A percentile compares a stretch with the other conserved stretches of the same genome.
Evolutionary conservation across 2,888 invertebrate genomes (phyloP).

Genomic region (Muschampia plurimacula): DNA sequence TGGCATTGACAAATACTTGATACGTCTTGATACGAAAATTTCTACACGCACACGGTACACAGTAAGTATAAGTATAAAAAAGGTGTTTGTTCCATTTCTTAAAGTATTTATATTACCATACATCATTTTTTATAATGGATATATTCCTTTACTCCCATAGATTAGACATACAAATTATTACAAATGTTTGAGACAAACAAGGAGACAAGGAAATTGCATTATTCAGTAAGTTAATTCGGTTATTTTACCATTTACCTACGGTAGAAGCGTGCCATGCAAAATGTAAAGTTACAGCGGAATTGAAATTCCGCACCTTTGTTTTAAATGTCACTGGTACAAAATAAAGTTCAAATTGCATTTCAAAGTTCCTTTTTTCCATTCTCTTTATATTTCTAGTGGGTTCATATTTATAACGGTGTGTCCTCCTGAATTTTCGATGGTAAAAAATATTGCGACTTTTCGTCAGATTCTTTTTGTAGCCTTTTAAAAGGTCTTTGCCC

Average conservation of each 20-base stretch:
- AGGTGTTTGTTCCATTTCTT: not conserved
- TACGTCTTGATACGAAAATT: too few relatives aligned
- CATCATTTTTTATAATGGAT: not conserved
- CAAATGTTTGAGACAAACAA: not conserved
- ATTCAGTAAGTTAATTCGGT: constrained; percentile 9
- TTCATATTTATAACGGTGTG: constrained; percentile 9
- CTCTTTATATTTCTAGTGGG: constrained; percentile 20
- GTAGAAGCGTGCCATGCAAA: constrained; percentile 17
- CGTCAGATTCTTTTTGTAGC: not conserved
- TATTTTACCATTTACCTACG: constrained; percentile 22
- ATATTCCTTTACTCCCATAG: constrained; percentile 5
- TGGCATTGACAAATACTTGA: too few relatives aligned
- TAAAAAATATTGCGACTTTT: not conserved
- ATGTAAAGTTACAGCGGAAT: constrained; percentile 27
- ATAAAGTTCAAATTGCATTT: constrained; percentile 23
- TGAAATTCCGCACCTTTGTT: constrained; percentile 35
- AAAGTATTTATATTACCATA: not conserved
- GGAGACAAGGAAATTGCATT: constrained; percentile 9
- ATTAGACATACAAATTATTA: constrained; percentile 14
- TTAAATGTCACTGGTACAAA: constrained; percentile 31
- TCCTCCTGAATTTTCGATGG: not conserved
- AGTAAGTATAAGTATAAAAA: too few relatives aligned
- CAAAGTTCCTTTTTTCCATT: not conserved
- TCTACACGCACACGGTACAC: too few relatives aligned
- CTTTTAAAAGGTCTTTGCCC: constrained; percentile 29